Conservation (phyloP, 2,888 invertebrate species). For the Platycnemis pennipes region DNA sequence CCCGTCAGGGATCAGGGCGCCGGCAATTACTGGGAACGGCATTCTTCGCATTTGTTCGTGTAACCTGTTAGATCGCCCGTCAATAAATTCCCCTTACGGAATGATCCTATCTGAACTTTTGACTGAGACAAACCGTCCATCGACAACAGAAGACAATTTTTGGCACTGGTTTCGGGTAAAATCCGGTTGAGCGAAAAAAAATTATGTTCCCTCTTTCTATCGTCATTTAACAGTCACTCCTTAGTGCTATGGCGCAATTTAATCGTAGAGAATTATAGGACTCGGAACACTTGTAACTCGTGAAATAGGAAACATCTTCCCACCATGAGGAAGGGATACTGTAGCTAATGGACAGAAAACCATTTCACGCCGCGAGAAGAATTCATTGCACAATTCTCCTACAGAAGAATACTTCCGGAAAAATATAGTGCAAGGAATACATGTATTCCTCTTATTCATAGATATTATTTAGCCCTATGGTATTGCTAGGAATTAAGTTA, state of each 20-base stretch:
- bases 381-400: background rate
- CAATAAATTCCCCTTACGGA: background rate
- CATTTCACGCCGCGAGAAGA: background rate
- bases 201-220: background rate
- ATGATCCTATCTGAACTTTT: background rate
- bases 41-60: background rate
- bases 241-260: background rate
- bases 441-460: too few relatives aligned
- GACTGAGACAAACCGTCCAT: background rate
- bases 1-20: background rate
- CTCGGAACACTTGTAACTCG: background rate
- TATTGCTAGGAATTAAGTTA: too few relatives aligned
- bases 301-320: background rate
- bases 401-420: background rate
- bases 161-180: background rate
- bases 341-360: background rate
- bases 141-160: background rate
- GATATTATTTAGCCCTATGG: too few relatives aligned
- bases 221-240: background rate
- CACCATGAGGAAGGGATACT: background rate
- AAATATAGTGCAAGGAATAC: too few relatives aligned
- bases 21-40: conserved; percentile 1
- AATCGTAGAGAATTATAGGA: background rate
- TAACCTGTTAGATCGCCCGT: background rate
- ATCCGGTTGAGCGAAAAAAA: background rate